Percentiles rank a stretch among this genome's conserved stretches.
Conservation (phyloP, 2,797 vertebrate genomes). For the Telmatherina bonti region DNA sequence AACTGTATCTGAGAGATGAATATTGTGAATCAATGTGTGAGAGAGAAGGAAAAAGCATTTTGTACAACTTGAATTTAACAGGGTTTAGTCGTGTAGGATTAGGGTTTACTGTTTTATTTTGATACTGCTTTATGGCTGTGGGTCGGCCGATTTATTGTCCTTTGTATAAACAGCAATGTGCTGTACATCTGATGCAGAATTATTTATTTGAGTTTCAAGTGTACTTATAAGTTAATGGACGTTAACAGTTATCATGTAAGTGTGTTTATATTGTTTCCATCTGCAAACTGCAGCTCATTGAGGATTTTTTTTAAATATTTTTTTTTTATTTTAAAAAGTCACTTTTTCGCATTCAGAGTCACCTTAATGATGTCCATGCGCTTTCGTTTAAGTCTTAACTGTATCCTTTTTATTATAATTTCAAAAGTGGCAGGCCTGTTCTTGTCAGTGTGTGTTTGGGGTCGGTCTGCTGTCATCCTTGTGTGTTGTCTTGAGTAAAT, state of each 20-base stretch:
- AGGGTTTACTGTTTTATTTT: constrained; percentile 29
- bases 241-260: constrained; percentile 11
- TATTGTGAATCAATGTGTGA: constrained; percentile 27
- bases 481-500: constrained; percentile 29
- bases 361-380: constrained; percentile 29
- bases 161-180: constrained; percentile 62
- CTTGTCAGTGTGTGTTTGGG: constrained; percentile 7
- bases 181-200: constrained; percentile 34
- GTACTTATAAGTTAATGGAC: constrained; percentile 66
- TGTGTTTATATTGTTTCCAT: constrained; percentile 59
- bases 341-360: constrained; percentile 40
- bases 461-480: constrained; percentile 21
- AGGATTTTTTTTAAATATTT: constrained; percentile 17
- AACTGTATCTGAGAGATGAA: constrained; percentile 12
- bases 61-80: constrained; percentile 21
- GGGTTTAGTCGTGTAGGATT: constrained; percentile 13
- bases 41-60: constrained; percentile 19
- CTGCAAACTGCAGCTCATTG: background rate
- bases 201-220: constrained; percentile 75
- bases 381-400: constrained; percentile 36
- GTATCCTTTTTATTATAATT: constrained; percentile 10
- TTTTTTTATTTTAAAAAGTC: background rate
- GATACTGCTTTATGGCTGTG: constrained; percentile 39
- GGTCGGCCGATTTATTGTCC: constrained; percentile 28
- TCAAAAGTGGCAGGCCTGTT: constrained; percentile 5